phyloP scores from a whole-genome alignment of 2,888 invertebrate genomes.

The Protonemura montana region DNA sequence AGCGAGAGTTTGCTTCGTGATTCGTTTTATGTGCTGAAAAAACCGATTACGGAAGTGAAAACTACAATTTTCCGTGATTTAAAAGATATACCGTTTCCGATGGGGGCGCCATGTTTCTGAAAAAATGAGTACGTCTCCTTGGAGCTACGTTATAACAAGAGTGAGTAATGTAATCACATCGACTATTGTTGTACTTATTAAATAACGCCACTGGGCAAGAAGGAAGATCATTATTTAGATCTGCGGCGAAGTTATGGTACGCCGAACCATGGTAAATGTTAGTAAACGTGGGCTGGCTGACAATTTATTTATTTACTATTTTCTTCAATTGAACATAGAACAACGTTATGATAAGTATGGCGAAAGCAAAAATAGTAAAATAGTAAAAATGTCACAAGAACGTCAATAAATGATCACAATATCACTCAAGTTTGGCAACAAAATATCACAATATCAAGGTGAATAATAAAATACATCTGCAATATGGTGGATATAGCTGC shows the following conservation, averaged over 20 bases:
- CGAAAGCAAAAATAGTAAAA: no score
- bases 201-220: background rate
- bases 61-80: slow-evolving; percentile 3
- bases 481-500: no score
- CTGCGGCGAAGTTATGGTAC: background rate
- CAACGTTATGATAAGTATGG: no score
- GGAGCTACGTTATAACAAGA: background rate
- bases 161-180: background rate
- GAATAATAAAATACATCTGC: no score
- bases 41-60: background rate
- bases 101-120: background rate
- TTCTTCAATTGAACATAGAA: no score
- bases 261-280: no score
- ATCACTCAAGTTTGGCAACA: no score
- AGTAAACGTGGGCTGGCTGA: no score
- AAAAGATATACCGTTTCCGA: background rate
- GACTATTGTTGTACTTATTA: background rate
- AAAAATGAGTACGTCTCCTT: background rate
- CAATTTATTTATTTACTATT: no score
- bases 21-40: slow-evolving; percentile 12
- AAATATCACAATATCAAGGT: no score
- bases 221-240: background rate
- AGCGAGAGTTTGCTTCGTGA: background rate
- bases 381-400: no score
- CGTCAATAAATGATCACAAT: no score